These are phyloP conservation scores for Phyllopteryx taeniolatus DNA, from an alignment of 2,113 vertebrate genomes.

Conservation along the genomic window DNA sequence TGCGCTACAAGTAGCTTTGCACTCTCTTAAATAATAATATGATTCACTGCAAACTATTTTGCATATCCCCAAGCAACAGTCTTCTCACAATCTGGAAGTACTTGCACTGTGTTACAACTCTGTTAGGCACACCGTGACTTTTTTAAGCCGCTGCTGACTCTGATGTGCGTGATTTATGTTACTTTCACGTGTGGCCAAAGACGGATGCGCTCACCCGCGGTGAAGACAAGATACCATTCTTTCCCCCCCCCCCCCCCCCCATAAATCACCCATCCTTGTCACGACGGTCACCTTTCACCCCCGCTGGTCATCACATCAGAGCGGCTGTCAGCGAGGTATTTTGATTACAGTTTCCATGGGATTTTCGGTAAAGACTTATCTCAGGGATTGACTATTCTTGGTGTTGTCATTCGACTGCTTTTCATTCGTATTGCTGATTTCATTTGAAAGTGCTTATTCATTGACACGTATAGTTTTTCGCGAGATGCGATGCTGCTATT, in stretches of 20 bases:
- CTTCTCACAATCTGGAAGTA: background rate
- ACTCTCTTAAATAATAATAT: background rate
- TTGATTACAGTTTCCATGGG: conserved; percentile 37
- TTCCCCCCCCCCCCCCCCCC: conserved; percentile 40
- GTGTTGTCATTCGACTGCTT: too few species aligned
- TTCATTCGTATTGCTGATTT: too few species aligned
- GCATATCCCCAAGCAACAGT: too few species aligned
- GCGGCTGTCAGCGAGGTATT: conserved; percentile 32
- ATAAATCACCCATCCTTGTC: conserved; percentile 53
- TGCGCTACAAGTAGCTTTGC: too few species aligned
- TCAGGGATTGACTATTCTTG: too few species aligned
- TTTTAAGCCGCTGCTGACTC: background rate
- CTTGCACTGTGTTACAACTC: background rate
- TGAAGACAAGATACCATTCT: conserved; percentile 23
- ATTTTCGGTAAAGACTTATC: background rate
- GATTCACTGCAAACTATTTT: background rate
- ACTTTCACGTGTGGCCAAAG: conserved; percentile 13
- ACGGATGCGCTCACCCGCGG: conserved; percentile 7
- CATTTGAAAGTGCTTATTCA: too few species aligned
- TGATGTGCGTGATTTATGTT: conserved; percentile 11
- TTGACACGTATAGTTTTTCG: too few species aligned
- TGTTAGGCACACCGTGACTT: background rate
- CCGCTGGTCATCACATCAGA: conserved; percentile 41
- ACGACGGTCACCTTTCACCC: conserved; percentile 39
- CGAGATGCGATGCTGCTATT: too few species aligned